Percentiles rank a stretch among this genome's conserved stretches.
Evolutionary conservation across 1,140 invertebrate species (phyloP).

Genomic region (Campoletis sonorensis): DNA sequence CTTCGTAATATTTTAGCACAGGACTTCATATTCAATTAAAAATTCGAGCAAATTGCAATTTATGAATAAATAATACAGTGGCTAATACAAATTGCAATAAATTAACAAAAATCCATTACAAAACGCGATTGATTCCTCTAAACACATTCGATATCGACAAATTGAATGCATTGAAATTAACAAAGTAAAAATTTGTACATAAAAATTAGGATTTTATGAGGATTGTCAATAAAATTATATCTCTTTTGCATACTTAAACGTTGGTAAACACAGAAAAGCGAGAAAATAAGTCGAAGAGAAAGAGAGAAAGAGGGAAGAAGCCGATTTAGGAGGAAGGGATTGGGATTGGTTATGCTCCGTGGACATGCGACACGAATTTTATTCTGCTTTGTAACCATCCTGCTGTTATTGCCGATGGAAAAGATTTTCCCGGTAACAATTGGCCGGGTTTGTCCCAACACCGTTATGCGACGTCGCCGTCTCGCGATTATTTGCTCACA

Average conservation of each 20-base stretch:
- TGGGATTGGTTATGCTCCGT: constrained; percentile 5
- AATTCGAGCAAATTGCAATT: too few relatives aligned
- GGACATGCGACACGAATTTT: constrained; percentile 22
- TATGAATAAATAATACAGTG: too few relatives aligned
- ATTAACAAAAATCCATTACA: too few relatives aligned
- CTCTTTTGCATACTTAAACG: neutral
- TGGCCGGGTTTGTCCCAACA: constrained; percentile 1
- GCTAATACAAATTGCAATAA: too few relatives aligned
- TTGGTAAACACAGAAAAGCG: neutral
- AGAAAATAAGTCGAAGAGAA: neutral
- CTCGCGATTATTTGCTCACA: constrained; percentile 2
- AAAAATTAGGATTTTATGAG: too few relatives aligned
- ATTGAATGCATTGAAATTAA: too few relatives aligned
- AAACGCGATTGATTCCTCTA: too few relatives aligned
- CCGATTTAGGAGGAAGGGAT: neutral
- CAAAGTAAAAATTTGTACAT: too few relatives aligned
- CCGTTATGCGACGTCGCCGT: constrained; percentile 18
- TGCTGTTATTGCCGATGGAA: neutral
- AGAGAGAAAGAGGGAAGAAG: neutral
- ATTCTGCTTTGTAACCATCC: neutral
- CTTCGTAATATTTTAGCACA: too few relatives aligned
- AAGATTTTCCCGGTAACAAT: constrained; percentile 16
- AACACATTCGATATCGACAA: too few relatives aligned
- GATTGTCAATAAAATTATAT: too few relatives aligned
- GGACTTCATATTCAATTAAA: too few relatives aligned